Evolutionary conservation across 2,113 vertebrate species (phyloP), one percentile per base, ranked within the genome.

Genomic region (Myrmophylax atrothorax): DNA sequence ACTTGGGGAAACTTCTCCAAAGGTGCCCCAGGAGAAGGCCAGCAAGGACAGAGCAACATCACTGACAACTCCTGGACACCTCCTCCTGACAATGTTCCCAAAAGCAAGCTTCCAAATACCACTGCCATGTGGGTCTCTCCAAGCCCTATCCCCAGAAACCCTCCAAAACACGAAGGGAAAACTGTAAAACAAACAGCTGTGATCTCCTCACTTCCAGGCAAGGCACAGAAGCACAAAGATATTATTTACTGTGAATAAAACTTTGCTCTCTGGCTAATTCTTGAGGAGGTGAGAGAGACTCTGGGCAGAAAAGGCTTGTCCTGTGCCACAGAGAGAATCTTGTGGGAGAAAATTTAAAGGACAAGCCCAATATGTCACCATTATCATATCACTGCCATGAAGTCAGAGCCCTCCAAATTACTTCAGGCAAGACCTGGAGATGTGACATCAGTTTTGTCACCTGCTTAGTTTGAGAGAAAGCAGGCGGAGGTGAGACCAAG

Each of bases 401-500:
- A 75, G 44, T 26, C 2, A 1, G 64, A 89, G n/a, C 38, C 64
- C 55, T 81, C 28, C 86, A 84, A 77, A 52, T 92, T 53, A 63
- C 64, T 90, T 49, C 47, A 72, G 80, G 73, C 35, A 81, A 63
- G 90, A 44, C 49, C 60, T 25, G 52, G 76, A 52, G 70, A 47
- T 38, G 56, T 81, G 82, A 86, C 85, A 93, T 56, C 85, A 89
- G 29, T 68, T 70, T 64, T 62, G 44, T 76, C 88, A 85, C 81
- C 75, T 76, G 42, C 67, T 38, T 79, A 76, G 63, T 82, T 75
- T 3, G 7, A 94, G 85, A 20, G 46, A 70, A 84, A 90, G 50
- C 87, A 83, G 42, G 75, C 84, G 64, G 72, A 96, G 72, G 85
- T 84, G 92, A 81, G 29, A 74, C 64, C 87, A 97, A 89, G 94